Percentiles rank a stretch among this genome's conserved stretches.
Evolutionary conservation across 2,888 invertebrate species (phyloP).

Genomic region (Amblyjoppa proteus): DNA sequence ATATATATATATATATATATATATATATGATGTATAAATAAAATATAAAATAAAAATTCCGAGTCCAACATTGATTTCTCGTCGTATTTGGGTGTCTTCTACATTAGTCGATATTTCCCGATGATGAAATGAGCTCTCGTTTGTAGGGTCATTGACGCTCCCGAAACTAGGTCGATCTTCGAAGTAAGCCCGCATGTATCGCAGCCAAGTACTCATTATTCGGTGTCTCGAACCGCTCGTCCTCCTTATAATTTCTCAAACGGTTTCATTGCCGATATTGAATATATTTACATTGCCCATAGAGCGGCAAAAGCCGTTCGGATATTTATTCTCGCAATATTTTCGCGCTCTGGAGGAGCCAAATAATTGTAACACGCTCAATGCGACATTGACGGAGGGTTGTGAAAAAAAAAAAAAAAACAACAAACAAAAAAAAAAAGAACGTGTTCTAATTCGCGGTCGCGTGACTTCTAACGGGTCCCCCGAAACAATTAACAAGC

Average conservation of each 20-base stretch:
- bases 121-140: not conserved
- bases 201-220: not conserved
- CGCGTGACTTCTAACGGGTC: slow-evolving; percentile 59
- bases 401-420: slow-evolving; percentile 48
- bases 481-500: slow-evolving; percentile 54
- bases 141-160: slow-evolving; percentile 5
- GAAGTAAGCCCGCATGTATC: slow-evolving; percentile 1
- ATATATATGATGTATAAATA: too few species aligned
- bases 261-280: not conserved
- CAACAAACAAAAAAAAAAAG: slow-evolving; percentile 44
- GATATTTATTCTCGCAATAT: too few species aligned
- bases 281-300: too few species aligned
- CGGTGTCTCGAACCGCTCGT: not conserved
- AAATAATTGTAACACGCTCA: not conserved
- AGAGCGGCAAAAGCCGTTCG: too few species aligned
- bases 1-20: too few species aligned
- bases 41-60: too few species aligned
- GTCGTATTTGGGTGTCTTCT: too few species aligned
- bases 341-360: too few species aligned
- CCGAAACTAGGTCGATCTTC: slow-evolving; percentile 3
- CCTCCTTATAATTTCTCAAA: not conserved
- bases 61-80: too few species aligned
- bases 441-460: slow-evolving; percentile 61
- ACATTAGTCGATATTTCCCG: not conserved
- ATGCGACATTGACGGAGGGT: slow-evolving; percentile 7